These are phyloP conservation scores for Eptatretus burgeri DNA, from an alignment of 2,113 vertebrate genomes.

Conservation along the genomic window DNA sequence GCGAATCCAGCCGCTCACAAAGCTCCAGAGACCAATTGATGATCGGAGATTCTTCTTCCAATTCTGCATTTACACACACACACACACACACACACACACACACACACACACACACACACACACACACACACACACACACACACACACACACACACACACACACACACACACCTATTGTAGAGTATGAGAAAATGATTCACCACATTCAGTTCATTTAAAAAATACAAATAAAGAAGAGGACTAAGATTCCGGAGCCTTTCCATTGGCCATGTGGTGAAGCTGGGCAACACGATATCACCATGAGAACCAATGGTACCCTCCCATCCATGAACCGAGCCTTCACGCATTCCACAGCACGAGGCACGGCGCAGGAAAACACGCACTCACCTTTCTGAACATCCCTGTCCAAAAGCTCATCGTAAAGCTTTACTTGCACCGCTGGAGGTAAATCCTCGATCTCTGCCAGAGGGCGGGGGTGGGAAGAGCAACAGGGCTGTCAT, in stretches of 20 bases:
- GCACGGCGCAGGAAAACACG: neutral
- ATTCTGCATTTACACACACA: neutral
- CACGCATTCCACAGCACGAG: no score
- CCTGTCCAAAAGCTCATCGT: constrained; percentile 5
- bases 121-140: neutral
- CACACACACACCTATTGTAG: neutral
- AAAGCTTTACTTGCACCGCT: constrained; percentile 1
- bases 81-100: neutral
- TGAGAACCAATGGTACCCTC: no score
- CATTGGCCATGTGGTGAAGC: no score
- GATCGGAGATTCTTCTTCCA: constrained; percentile 4
- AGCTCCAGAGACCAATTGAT: constrained; percentile 5
- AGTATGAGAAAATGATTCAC: neutral
- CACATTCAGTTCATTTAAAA: no score
- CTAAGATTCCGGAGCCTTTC: no score
- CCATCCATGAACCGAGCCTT: no score
- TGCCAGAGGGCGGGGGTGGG: neutral
- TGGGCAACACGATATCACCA: no score
- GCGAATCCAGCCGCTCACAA: constrained; percentile 1
- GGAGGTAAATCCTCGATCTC: constrained; percentile 5
- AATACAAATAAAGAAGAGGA: no score
- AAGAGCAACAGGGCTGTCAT: no score
- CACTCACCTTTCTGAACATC: constrained; percentile 4
- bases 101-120: constrained; percentile 1
- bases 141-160: neutral